phyloP scores from a whole-genome alignment of 2,113 vertebrate species.

The Pachyramphus minor region DNA sequence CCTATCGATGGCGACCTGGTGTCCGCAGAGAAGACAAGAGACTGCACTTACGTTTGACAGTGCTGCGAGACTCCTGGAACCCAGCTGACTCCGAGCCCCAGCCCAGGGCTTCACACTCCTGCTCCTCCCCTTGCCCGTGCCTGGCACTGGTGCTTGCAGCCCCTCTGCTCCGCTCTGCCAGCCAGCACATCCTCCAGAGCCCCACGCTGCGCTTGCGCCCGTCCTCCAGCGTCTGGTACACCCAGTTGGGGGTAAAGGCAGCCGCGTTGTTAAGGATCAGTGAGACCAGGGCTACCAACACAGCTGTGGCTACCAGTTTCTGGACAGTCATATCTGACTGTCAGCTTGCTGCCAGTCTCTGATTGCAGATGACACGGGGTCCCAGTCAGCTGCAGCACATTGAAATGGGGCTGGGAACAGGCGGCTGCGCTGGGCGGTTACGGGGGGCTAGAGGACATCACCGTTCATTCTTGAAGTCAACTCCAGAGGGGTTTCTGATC shows the following conservation, averaged over 20 bases:
- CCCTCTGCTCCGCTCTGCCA: conserved; percentile 72
- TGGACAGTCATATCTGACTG: conserved; percentile 86
- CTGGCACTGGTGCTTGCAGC: conserved; percentile 51
- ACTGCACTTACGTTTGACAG: conserved; percentile 91
- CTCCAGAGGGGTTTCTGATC: background rate
- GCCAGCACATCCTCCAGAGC: conserved; percentile 91
- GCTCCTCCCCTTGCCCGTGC: conserved; percentile 67
- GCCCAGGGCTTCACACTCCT: conserved; percentile 82
- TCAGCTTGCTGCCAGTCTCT: conserved; percentile 10
- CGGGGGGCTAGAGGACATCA: conserved; percentile 90
- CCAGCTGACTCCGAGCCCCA: conserved; percentile 92
- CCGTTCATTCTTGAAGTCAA: conserved; percentile 86
- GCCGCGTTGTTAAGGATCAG: conserved; percentile 93
- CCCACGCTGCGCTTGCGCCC: conserved; percentile 92
- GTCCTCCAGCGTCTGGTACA: conserved; percentile 88
- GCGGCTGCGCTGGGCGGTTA: conserved; percentile 23
- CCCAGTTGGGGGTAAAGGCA: conserved; percentile 94
- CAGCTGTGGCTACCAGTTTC: conserved; percentile 91
- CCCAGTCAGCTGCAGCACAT: conserved; percentile 48
- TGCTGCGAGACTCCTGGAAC: conserved; percentile 92
- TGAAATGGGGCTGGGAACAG: background rate
- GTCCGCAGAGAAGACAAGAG: background rate
- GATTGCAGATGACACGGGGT: conserved; percentile 30
- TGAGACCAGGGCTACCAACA: conserved; percentile 90
- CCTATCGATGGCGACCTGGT: accelerated